phyloP scores from a whole-genome alignment of 2,888 invertebrate species.

The Encarsia formosa region DNA sequence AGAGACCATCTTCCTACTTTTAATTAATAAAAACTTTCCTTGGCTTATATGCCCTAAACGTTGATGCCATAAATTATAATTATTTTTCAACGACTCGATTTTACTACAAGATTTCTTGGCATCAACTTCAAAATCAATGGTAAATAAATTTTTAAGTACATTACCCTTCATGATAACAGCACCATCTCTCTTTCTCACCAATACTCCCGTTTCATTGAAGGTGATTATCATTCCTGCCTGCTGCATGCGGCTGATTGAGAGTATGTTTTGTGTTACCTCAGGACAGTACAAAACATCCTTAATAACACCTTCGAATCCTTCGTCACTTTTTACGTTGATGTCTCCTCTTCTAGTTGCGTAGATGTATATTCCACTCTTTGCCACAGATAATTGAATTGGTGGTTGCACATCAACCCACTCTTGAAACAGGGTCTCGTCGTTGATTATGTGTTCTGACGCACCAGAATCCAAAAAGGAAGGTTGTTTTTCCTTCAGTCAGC shows the following conservation, averaged over 20 bases:
- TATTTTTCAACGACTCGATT: too few relatives aligned
- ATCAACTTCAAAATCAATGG: neutral
- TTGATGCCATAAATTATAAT: conserved; percentile 3
- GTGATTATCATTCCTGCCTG: conserved; percentile 28
- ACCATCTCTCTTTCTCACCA: neutral
- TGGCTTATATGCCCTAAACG: conserved; percentile 11
- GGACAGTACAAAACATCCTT: conserved; percentile 35
- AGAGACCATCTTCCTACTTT: conserved; percentile 2
- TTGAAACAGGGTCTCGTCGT: neutral
- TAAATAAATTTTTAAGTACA: neutral
- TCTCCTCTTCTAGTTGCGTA: conserved; percentile 35
- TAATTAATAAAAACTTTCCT: conserved; percentile 13
- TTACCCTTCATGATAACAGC: neutral
- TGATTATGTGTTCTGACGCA: conserved; percentile 4
- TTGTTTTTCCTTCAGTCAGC: neutral
- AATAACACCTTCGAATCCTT: conserved; percentile 26
- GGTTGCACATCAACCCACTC: neutral
- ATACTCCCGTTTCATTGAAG: neutral
- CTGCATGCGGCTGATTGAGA: conserved; percentile 33
- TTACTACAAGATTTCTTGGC: too few relatives aligned
- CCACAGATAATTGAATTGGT: neutral
- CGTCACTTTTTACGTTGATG: conserved; percentile 33
- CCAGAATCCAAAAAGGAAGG: conserved; percentile 5
- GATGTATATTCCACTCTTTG: conserved; percentile 29
- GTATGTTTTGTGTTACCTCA: conserved; percentile 34